phyloP scores from a whole-genome alignment of 2,888 invertebrate genomes.

The Agrotis segetum region DNA sequence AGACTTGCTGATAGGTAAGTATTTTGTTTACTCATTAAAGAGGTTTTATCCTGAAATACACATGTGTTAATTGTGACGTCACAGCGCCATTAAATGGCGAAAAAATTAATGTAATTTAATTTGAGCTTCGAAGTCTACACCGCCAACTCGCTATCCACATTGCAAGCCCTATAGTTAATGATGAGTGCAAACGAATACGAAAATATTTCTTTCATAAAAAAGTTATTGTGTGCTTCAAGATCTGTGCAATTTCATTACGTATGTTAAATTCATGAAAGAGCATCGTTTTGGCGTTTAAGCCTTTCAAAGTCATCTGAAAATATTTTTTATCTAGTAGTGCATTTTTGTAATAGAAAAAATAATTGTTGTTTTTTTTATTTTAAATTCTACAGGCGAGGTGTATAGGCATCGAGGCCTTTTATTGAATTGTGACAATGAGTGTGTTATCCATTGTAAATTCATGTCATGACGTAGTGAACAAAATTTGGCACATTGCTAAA shows the following conservation, averaged over 20 bases:
- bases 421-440: slow-evolving; percentile 12
- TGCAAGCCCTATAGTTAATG: slow-evolving; percentile 34
- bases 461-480: slow-evolving; percentile 28
- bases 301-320: slow-evolving; percentile 50
- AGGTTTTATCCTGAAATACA: slow-evolving; percentile 37
- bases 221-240: slow-evolving; percentile 33
- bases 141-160: slow-evolving; percentile 27
- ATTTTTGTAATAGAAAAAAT: slow-evolving; percentile 33
- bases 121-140: slow-evolving; percentile 56
- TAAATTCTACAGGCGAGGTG: slow-evolving; percentile 51
- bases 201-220: slow-evolving; percentile 44
- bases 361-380: slow-evolving; percentile 28
- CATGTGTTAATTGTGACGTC: slow-evolving; percentile 19
- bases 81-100: slow-evolving; percentile 58
- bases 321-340: slow-evolving; percentile 45
- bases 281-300: slow-evolving; percentile 23
- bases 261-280: slow-evolving; percentile 35
- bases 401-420: slow-evolving; percentile 21
- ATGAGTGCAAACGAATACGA: slow-evolving; percentile 51
- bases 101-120: slow-evolving; percentile 32
- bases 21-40: slow-evolving; percentile 45
- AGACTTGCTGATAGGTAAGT: slow-evolving; percentile 60
- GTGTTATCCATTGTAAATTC: slow-evolving; percentile 15
- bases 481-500: slow-evolving; percentile 74
- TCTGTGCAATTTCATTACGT: slow-evolving; percentile 27